These are phyloP conservation scores for Atta texana DNA, from an alignment of 1,140 invertebrate genomes.

Conservation along the genomic window DNA sequence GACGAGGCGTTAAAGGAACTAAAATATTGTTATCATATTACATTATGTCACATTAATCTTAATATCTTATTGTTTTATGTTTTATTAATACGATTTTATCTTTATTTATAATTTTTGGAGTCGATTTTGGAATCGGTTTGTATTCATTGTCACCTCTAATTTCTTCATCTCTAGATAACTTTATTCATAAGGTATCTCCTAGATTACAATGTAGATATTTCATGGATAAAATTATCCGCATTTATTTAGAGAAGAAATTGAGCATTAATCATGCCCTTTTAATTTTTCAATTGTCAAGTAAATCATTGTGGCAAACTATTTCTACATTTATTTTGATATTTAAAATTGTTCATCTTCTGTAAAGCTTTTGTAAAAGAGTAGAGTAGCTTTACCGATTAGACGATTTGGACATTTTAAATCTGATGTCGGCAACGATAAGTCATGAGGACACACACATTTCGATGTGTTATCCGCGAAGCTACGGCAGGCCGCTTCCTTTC, in stretches of 20 bases:
- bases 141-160: neutral
- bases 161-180: no score
- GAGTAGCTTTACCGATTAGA: slow-evolving; percentile 84
- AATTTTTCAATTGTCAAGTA: neutral
- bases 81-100: neutral
- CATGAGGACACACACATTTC: slow-evolving; percentile 90
- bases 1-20: slow-evolving; percentile 87
- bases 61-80: neutral
- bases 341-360: neutral
- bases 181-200: no score
- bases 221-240: no score
- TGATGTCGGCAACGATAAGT: slow-evolving; percentile 87
- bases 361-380: slow-evolving; percentile 1
- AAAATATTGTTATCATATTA: slow-evolving; percentile 56
- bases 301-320: neutral
- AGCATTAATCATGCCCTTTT: neutral
- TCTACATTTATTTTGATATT: neutral
- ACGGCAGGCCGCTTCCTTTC: slow-evolving; percentile 88
- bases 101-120: neutral
- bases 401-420: slow-evolving; percentile 89
- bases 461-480: slow-evolving; percentile 85
- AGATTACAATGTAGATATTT: no score
- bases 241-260: no score
- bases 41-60: neutral
- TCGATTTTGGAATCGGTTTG: neutral